phyloP scores from a whole-genome alignment of 2,888 invertebrate species.

The Ormyrus nitidulus region DNA sequence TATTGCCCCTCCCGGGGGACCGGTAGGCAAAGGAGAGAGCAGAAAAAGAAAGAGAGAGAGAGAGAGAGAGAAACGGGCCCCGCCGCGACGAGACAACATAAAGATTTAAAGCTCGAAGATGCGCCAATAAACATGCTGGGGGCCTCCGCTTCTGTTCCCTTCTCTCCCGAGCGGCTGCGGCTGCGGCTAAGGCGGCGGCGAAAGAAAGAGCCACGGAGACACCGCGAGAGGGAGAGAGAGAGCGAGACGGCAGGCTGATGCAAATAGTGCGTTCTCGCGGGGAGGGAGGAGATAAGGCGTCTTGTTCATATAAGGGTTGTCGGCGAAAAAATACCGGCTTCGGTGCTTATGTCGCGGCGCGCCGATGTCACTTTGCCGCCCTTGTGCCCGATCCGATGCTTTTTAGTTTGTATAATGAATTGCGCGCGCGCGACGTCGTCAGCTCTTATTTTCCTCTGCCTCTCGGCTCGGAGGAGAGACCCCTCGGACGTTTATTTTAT shows the following conservation, averaged over 20 bases:
- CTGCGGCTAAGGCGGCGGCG: background rate
- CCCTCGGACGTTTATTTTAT: background rate
- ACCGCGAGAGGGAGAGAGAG: too few species aligned
- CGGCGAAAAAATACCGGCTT: conserved; percentile 35
- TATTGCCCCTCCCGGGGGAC: conserved; percentile 22
- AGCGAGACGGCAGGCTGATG: conserved; percentile 18
- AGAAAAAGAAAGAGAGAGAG: conserved; percentile 11
- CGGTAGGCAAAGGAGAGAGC: conserved; percentile 21
- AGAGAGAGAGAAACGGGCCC: conserved; percentile 61
- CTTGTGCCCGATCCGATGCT: background rate
- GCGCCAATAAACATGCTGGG: conserved; percentile 75
- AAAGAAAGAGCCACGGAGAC: conserved; percentile 8
- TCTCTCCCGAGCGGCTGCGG: conserved; percentile 50
- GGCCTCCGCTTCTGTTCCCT: conserved; percentile 70
- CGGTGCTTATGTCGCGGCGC: conserved; percentile 49
- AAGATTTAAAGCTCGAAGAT: conserved; percentile 75
- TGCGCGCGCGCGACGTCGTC: conserved; percentile 1
- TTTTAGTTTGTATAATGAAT: conserved; percentile 9
- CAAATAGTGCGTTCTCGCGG: conserved; percentile 48
- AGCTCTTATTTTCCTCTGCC: conserved; percentile 31
- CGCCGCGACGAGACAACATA: conserved; percentile 74
- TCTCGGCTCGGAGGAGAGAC: too few species aligned
- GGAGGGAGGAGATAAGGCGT: conserved; percentile 39
- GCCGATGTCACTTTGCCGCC: conserved; percentile 48
- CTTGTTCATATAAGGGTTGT: conserved; percentile 50